These are phyloP conservation scores for Cyprinodon variegatus DNA, from an alignment of 2,113 vertebrate genomes.

Conservation along the genomic window DNA sequence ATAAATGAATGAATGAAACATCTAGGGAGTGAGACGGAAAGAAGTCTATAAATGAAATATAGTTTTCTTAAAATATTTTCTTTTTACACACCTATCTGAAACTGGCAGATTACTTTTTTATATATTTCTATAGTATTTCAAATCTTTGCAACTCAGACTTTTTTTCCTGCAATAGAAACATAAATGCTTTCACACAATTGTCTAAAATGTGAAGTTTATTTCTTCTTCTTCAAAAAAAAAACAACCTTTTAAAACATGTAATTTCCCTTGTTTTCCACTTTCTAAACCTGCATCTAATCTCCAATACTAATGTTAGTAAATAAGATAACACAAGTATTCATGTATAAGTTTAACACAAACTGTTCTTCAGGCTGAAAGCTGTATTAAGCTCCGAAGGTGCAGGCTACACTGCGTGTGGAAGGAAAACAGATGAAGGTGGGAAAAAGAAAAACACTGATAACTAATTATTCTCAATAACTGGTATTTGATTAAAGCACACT, in stretches of 20 bases:
- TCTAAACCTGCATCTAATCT: neutral
- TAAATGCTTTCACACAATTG: neutral
- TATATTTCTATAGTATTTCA: neutral
- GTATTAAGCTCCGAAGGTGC: conserved; percentile 7
- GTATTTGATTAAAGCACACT: conserved; percentile 33
- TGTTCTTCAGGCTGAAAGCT: neutral
- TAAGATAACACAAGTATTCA: neutral
- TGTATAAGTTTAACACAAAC: neutral
- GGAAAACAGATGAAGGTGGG: conserved; percentile 20
- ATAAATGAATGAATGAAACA: neutral
- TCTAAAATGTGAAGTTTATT: conserved; percentile 31
- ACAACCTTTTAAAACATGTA: conserved; percentile 5
- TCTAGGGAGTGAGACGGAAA: neutral
- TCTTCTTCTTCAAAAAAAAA: neutral
- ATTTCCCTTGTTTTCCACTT: neutral
- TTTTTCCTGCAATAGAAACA: neutral
- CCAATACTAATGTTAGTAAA: neutral
- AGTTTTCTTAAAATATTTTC: no score
- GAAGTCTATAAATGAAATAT: neutral
- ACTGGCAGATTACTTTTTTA: no score
- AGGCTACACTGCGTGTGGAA: neutral
- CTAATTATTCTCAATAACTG: conserved; percentile 26
- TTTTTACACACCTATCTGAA: neutral
- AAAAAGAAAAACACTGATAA: conserved; percentile 1
- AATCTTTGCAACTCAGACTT: neutral